Evolutionary conservation across 2,797 vertebrate species (phyloP).

Genomic region (Falco cherrug): DNA sequence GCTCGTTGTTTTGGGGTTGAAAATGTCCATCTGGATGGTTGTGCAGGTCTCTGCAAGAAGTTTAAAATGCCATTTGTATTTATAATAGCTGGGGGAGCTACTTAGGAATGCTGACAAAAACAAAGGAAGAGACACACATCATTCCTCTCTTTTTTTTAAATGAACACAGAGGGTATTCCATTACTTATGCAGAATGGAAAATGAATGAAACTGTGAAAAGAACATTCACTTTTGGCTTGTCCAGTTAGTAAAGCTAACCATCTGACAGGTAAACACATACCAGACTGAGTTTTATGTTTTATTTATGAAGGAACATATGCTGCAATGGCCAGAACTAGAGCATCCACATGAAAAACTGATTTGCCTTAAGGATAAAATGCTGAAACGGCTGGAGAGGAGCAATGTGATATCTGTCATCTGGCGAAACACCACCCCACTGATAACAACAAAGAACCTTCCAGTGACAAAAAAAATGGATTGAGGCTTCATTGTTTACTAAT

Average conservation of each 20-base stretch:
- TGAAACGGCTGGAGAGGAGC: not conserved
- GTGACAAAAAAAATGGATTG: not conserved
- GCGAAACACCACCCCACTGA: not conserved
- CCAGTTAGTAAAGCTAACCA: not conserved
- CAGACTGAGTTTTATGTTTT: not conserved
- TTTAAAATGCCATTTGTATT: not conserved
- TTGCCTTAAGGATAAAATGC: not conserved
- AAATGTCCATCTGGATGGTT: not conserved
- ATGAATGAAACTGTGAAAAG: not conserved
- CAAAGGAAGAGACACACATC: not conserved
- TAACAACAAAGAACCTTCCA: not conserved
- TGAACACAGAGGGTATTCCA: not conserved
- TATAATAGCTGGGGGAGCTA: not conserved
- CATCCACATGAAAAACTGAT: not conserved
- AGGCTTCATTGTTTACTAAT: not conserved
- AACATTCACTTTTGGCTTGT: not conserved
- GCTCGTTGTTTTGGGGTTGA: not conserved
- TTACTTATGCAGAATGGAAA: not conserved
- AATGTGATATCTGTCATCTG: not conserved
- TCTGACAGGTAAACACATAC: not conserved
- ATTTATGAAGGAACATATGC: not conserved
- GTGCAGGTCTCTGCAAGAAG: conserved; percentile 48
- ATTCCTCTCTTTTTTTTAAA: not conserved
- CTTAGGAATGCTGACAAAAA: not conserved
- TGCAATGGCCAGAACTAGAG: not conserved